phyloP scores from a whole-genome alignment of 2,113 vertebrate species.

The Poecilia latipinna region DNA sequence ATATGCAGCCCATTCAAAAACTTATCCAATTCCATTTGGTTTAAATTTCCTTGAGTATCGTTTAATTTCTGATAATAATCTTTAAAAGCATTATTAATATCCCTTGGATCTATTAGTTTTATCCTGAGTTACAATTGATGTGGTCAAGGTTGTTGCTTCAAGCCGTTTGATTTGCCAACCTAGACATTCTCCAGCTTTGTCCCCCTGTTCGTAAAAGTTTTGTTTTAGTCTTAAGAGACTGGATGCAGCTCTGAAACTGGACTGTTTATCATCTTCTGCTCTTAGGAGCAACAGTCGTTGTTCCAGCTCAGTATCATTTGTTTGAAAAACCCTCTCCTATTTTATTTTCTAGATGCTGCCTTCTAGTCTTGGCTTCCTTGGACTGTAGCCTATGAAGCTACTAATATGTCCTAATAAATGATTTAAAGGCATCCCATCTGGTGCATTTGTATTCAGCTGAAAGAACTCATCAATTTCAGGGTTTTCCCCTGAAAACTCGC shows the following conservation, averaged over 20 bases:
- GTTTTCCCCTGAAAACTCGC: too few relatives aligned
- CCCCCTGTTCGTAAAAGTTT: not conserved
- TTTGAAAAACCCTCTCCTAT: too few relatives aligned
- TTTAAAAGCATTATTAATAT: too few relatives aligned
- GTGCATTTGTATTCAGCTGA: not conserved
- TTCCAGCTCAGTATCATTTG: not conserved
- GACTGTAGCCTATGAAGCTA: too few relatives aligned
- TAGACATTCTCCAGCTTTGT: not conserved
- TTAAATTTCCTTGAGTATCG: not conserved
- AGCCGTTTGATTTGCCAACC: not conserved
- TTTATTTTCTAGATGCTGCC: too few relatives aligned
- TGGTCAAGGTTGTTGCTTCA: too few relatives aligned
- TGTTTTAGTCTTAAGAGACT: not conserved
- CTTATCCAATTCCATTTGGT: not conserved
- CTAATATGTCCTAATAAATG: too few relatives aligned
- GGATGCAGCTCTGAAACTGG: not conserved
- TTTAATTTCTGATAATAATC: slow-evolving; percentile 10
- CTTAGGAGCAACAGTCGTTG: not conserved
- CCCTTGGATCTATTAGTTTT: too few relatives aligned
- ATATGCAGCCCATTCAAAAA: not conserved
- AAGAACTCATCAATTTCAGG: slow-evolving; percentile 1
- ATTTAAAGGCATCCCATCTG: too few relatives aligned
- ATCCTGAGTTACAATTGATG: too few relatives aligned
- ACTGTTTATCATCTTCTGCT: slow-evolving; percentile 6
- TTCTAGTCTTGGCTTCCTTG: too few relatives aligned